Evolutionary conservation across 92 coral and sea anemone species (phyloP), one percentile per base, ranked within the genome.

Genomic region (Bergia sp.): DNA sequence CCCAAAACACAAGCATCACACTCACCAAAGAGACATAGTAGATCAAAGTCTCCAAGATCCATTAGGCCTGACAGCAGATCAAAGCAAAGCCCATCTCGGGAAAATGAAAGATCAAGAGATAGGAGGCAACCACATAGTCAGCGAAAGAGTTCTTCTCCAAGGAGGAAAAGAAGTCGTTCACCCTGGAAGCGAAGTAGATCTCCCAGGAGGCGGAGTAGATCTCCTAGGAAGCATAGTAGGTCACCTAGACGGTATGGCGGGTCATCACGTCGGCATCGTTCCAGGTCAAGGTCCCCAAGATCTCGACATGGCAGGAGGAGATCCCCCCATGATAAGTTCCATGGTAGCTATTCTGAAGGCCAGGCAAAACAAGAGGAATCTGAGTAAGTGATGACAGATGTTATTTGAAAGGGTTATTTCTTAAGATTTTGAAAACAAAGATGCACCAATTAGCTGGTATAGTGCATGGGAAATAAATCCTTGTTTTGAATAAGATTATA

Each of bases 331-430:
- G 97, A 95, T 77, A 95, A 90, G 74, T 89, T 89, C 80, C 94
- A 89, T 57, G 98, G 95, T 13, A 91, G 97, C 82, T 91, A 92
- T 78, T 90, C 96, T 37, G 99, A 93, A 65, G 96, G 94, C 5
- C 90, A 82, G 58, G 89, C 89, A 3, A 90, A 91, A 58, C 88
- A 89, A 45, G 92, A 91, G 0, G 98, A 96, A 15, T 94, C 99
- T 39, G 99, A 95, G 80, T 93, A 81, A 6, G 98, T 91, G 89
- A 81, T 74, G 23, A 29, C 29, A 29, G 29, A 42, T 81, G 9
- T 78, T 53, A 11, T 0, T 8, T 9, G 3, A 13, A 41, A 7
- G 7, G 9, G 67, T 20, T 61, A 38, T 37, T n/a, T 65, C n/a
- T 66, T 83, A 6, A 7, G 38, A 82, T 55, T 44, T 20, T 82